These are phyloP conservation scores for Penaeus indicus DNA, from an alignment of 1,140 invertebrate species.

Conservation along the genomic window DNA sequence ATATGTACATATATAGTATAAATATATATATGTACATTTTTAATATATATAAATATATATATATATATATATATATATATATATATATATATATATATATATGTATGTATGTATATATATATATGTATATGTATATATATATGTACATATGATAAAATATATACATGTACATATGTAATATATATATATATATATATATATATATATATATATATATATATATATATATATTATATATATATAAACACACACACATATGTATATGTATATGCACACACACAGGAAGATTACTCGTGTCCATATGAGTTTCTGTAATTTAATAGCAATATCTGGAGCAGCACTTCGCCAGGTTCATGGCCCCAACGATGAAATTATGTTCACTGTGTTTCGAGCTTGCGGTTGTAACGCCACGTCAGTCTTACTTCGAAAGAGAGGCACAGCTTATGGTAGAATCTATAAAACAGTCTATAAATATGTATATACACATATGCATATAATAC, in stretches of 20 bases:
- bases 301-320: background rate
- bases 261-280: background rate
- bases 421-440: too few relatives aligned
- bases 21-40: too few relatives aligned
- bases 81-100: constrained; percentile 12
- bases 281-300: background rate
- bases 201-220: background rate
- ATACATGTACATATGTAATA: background rate
- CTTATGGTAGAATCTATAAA: too few relatives aligned
- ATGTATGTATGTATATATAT: background rate
- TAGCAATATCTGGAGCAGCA: too few relatives aligned
- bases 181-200: background rate
- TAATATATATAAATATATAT: constrained; percentile 35
- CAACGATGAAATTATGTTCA: too few relatives aligned
- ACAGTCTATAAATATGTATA: constrained; percentile 4
- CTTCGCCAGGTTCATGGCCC: too few relatives aligned
- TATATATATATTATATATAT: background rate
- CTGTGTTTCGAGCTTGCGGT: too few relatives aligned
- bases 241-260: background rate
- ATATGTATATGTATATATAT: background rate
- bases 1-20: too few relatives aligned
- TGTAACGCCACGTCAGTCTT: too few relatives aligned
- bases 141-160: background rate
- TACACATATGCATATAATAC: background rate
- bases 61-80: constrained; percentile 49